Evolutionary conservation across 2,888 invertebrate species (phyloP).

Genomic region (Suillia variegata): DNA sequence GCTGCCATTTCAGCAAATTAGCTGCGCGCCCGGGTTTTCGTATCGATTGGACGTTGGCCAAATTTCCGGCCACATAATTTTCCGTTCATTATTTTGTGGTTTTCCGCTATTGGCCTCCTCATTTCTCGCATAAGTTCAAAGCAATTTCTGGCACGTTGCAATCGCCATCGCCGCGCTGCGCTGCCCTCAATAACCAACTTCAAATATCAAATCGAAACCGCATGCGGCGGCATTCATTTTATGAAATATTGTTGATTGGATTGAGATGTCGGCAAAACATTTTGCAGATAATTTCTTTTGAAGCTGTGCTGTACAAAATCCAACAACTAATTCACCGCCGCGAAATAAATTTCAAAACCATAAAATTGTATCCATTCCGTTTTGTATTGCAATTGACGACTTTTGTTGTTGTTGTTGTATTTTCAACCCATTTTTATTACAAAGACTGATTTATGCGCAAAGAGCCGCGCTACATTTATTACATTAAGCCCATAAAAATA

Average conservation of each 20-base stretch:
- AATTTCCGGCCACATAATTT: slow-evolving; percentile 54
- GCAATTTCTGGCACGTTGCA: not conserved
- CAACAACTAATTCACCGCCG: too few species aligned
- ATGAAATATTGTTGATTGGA: not conserved
- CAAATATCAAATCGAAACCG: not conserved
- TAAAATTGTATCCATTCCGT: too few species aligned
- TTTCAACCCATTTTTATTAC: too few species aligned
- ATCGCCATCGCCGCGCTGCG: not conserved
- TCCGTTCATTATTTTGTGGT: slow-evolving; percentile 58
- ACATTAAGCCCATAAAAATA: not conserved
- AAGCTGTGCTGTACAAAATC: too few species aligned
- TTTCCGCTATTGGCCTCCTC: slow-evolving; percentile 46
- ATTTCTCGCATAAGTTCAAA: not conserved
- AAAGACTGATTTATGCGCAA: not conserved
- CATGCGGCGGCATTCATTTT: not conserved
- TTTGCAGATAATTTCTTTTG: too few species aligned
- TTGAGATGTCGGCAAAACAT: not conserved
- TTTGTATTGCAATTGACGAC: not conserved
- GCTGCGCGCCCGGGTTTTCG: slow-evolving; percentile 23
- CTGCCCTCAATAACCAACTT: not conserved
- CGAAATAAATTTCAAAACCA: too few species aligned
- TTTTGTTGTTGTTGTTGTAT: not conserved
- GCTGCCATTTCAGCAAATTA: slow-evolving; percentile 23
- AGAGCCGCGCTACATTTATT: slow-evolving; percentile 2
- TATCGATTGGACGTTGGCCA: slow-evolving; percentile 38